These are phyloP conservation scores for Scophthalmus maximus DNA, from an alignment of 2,113 vertebrate genomes.

Conservation along the genomic window DNA sequence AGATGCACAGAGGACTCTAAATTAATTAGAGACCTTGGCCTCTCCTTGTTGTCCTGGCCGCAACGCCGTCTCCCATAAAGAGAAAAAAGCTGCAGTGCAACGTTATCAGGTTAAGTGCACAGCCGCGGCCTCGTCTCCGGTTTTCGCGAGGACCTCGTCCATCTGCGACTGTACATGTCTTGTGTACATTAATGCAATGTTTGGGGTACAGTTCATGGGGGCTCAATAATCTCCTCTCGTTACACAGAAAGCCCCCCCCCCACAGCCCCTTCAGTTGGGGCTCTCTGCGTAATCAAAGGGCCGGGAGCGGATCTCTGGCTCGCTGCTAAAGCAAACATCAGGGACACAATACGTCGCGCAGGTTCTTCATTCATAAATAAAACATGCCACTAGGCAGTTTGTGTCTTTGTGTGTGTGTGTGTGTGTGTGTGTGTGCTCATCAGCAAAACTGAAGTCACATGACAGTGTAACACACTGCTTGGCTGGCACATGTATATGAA, in stretches of 20 bases:
- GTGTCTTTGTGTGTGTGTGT: constrained; percentile 24
- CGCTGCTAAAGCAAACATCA: constrained; percentile 78
- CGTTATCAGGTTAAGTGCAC: constrained; percentile 68
- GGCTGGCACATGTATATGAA: constrained; percentile 1
- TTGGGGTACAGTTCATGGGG: constrained; percentile 72
- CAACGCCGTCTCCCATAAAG: constrained; percentile 75
- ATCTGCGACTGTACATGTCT: constrained; percentile 44
- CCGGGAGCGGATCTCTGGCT: constrained; percentile 78
- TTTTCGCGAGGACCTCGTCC: constrained; percentile 24
- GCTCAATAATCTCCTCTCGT: constrained; percentile 88
- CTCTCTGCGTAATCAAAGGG: constrained; percentile 85
- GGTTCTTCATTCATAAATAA: constrained; percentile 84
- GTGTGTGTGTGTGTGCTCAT: constrained; percentile 25
- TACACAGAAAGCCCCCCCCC: constrained; percentile 75
- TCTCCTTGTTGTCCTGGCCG: constrained; percentile 81
- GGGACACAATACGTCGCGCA: constrained; percentile 77
- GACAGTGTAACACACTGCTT: constrained; percentile 56
- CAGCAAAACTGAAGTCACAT: constrained; percentile 39
- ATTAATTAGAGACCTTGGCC: constrained; percentile 89
- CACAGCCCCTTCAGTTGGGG: constrained; percentile 75
- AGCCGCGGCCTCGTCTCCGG: background rate
- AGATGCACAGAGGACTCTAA: constrained; percentile 89
- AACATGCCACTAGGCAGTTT: constrained; percentile 67
- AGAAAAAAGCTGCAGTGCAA: constrained; percentile 76
- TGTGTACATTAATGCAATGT: constrained; percentile 72